A percentile compares a stretch with the other conserved stretches of the same genome.
phyloP scores from a whole-genome alignment of 2,888 invertebrate genomes.

The Bedellia somnulentella region DNA sequence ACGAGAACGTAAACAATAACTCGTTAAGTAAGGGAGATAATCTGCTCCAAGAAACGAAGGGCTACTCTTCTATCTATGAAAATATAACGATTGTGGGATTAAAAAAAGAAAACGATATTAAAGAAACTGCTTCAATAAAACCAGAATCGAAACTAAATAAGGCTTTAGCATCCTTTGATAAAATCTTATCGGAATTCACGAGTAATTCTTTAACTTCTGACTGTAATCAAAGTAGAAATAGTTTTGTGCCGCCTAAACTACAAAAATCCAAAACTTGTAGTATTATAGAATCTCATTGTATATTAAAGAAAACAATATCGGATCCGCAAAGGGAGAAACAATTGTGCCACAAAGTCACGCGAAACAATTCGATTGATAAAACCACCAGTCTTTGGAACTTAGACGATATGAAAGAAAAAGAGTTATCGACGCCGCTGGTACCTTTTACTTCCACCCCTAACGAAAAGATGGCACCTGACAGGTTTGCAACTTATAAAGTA shows the following conservation, averaged over 20 bases:
- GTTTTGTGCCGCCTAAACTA: slow-evolving; percentile 57
- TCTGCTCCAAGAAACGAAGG: slow-evolving; percentile 42
- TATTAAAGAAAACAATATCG: slow-evolving; percentile 62
- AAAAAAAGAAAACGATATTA: slow-evolving; percentile 15
- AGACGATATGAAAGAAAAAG: slow-evolving; percentile 58
- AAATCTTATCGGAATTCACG: slow-evolving; percentile 46
- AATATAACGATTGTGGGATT: slow-evolving; percentile 44
- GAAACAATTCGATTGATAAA: slow-evolving; percentile 53
- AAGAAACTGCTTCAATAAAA: slow-evolving; percentile 14
- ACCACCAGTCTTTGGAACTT: slow-evolving; percentile 64
- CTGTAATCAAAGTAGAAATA: slow-evolving; percentile 19
- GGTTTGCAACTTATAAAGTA: slow-evolving; percentile 55
- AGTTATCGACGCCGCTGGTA: slow-evolving; percentile 38
- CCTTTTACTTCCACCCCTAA: slow-evolving; percentile 30
- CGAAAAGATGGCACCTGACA: slow-evolving; percentile 47
- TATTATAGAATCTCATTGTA: slow-evolving; percentile 69
- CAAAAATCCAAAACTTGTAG: slow-evolving; percentile 73
- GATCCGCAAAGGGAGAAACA: slow-evolving; percentile 36
- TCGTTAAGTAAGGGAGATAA: slow-evolving; percentile 17
- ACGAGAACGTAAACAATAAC: slow-evolving; percentile 47
- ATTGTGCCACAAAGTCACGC: slow-evolving; percentile 32
- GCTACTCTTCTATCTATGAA: slow-evolving; percentile 49
- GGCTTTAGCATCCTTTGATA: slow-evolving; percentile 53
- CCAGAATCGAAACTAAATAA: slow-evolving; percentile 39
- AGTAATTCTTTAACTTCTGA: slow-evolving; percentile 23